A percentile compares a stretch with the other conserved stretches of the same genome.
These are phyloP conservation scores for Reticulitermes speratus DNA, from an alignment of 1,140 invertebrate species.

Conservation along the genomic window DNA sequence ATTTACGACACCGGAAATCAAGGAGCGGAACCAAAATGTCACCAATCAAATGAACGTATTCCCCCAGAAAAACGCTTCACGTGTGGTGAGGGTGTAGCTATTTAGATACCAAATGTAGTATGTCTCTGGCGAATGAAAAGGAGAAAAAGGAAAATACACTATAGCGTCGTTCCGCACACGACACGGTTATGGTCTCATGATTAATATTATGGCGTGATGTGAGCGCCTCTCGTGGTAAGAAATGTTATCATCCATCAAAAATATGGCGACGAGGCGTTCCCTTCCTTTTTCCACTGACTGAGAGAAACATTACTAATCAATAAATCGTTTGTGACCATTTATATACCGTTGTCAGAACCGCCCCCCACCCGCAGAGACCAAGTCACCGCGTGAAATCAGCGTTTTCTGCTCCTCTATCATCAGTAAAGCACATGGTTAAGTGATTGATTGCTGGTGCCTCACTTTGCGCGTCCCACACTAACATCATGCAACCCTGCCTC, in stretches of 20 bases:
- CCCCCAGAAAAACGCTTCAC: not conserved
- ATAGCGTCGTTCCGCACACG: not conserved
- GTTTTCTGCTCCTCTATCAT: not conserved
- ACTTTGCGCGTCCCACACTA: not conserved
- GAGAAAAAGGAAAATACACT: not conserved
- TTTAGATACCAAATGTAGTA: too few species aligned
- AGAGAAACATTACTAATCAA: constrained; percentile 24
- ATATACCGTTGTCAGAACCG: constrained; percentile 14
- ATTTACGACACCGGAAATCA: constrained; percentile 1
- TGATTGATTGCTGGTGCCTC: not conserved
- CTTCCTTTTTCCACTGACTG: not conserved
- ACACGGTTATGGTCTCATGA: not conserved
- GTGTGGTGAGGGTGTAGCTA: not conserved
- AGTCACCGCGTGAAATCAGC: constrained; percentile 2
- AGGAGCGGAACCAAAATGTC: not conserved
- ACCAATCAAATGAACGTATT: not conserved
- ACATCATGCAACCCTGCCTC: not conserved
- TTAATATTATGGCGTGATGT: constrained; percentile 16
- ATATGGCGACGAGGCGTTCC: constrained; percentile 8
- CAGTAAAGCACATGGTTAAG: not conserved
- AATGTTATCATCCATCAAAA: constrained; percentile 22
- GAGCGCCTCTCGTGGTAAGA: constrained; percentile 24
- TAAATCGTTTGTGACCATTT: constrained; percentile 27
- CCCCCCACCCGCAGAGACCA: not conserved
- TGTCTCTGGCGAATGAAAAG: not conserved